Evolutionary conservation across 2,113 vertebrate species (phyloP).

Genomic region (Tetraodon nigroviridis): DNA sequence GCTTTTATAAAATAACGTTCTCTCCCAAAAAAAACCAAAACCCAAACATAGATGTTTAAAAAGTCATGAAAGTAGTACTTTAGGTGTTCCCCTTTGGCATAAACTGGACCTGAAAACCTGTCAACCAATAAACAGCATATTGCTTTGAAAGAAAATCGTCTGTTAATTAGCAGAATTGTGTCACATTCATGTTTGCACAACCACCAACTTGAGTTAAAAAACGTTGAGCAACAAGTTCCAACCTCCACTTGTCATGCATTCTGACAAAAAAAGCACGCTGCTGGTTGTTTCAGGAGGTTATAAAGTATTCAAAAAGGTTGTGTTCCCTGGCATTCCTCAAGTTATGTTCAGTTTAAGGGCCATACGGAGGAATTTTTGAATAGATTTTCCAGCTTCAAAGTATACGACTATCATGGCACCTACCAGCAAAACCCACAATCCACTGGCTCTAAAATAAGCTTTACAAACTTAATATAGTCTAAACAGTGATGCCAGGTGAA

Average conservation of each 20-base stretch:
- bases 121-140: slow-evolving; percentile 43
- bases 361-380: slow-evolving; percentile 29
- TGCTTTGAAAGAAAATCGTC: slow-evolving; percentile 43
- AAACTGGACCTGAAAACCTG: slow-evolving; percentile 46
- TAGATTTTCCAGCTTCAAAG: slow-evolving; percentile 15
- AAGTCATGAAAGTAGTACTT: slow-evolving; percentile 11
- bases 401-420: slow-evolving; percentile 23
- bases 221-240: background rate
- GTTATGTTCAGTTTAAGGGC: slow-evolving; percentile 18
- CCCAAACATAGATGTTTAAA: background rate
- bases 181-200: slow-evolving; percentile 23
- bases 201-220: background rate
- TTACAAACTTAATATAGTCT: slow-evolving; percentile 29
- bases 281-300: background rate
- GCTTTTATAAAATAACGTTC: slow-evolving; percentile 33
- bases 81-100: slow-evolving; percentile 61
- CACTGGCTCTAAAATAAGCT: slow-evolving; percentile 28
- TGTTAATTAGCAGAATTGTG: slow-evolving; percentile 34
- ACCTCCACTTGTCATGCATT: too few species aligned
- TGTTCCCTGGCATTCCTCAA: slow-evolving; percentile 45
- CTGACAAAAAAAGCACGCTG: background rate
- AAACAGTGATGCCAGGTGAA: slow-evolving; percentile 9
- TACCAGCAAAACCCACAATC: slow-evolving; percentile 27
- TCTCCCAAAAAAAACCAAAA: slow-evolving; percentile 26
- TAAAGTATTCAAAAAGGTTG: slow-evolving; percentile 16